Evolutionary conservation across 2,888 invertebrate genomes (phyloP), one percentile per base, ranked within the genome.

Genomic region (Hyalella azteca): DNA sequence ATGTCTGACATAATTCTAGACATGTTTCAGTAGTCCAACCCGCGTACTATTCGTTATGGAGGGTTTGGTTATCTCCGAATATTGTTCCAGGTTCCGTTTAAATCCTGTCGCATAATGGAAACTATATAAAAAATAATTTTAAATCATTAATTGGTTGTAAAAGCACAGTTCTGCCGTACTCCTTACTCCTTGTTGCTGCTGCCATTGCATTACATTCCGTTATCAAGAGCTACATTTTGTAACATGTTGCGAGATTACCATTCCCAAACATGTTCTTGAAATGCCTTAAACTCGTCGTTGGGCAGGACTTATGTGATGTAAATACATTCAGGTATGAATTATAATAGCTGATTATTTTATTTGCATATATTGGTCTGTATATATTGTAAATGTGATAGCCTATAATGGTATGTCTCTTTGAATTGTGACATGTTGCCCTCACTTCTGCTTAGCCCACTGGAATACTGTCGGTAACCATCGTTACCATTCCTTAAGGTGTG

Each of bases 361-460:
- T 54, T 54, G 54, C 54, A 54, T 54, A 54, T 54, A 54, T 54
- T 9, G 13, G 54, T 54, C 9, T 54, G 54, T 54, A 54, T 19
- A 54, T 54, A 54, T 54, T 54, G 54, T n/a, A 54, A n/a, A 54
- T n/a, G n/a, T 54, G n/a, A n/a, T 54, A 54, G 54, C 26, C 9
- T 54, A n/a, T 45, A 45, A 45, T 45, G 45, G 11, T n/a, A n/a
- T n/a, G n/a, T n/a, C n/a, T n/a, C n/a, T n/a, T n/a, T n/a, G n/a
- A n/a, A n/a, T n/a, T n/a, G n/a, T n/a, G n/a, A n/a, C n/a, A n/a
- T n/a, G n/a, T n/a, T n/a, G n/a, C n/a, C n/a, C n/a, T n/a, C n/a
- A n/a, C n/a, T n/a, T n/a, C n/a, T n/a, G n/a, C n/a, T n/a, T n/a
- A n/a, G n/a, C n/a, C n/a, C n/a, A n/a, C n/a, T n/a, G n/a, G n/a